Evolutionary conservation across 2,797 vertebrate species (phyloP), one percentile per base, ranked within the genome.

Genomic region (Eospalax fontanierii): DNA sequence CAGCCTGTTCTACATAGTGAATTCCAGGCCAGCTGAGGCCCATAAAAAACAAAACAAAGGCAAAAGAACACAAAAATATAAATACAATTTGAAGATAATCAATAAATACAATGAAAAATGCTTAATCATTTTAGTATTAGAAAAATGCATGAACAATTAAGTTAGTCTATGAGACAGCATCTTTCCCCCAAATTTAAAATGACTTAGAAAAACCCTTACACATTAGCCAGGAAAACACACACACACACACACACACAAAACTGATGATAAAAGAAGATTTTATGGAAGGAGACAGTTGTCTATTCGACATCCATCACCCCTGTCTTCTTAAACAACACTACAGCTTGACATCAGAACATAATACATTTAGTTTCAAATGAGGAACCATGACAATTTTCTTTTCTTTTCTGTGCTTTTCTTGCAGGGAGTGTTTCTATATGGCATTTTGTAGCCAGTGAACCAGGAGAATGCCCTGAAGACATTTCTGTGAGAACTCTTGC

Each of bases 121-220:
- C 59, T n/a, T 26, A 74, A 54, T 33, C 10, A 86, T 81, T 40
- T 85, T 73, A 79, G 30, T 40, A 75, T 82, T 50, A 90, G 61
- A 30, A 93, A 93, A 87, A 95, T 87, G 28, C 24, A n/a, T 81
- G 70, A 95, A 86, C 21, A 75, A 46, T 1, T 89, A 35, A 46
- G 38, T 50, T 86, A 79, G 73, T 9, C 40, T 46, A 59, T 50
- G 43, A 85, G 5, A 86, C 3, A 70, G 35, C 30, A 59, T 26
- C 81, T 68, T 81, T 46, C 43, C 18, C 68, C 84, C 84, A 80
- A 10, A 46, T 46, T 43, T 86, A 33, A 86, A 86, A 43, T 43
- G 46, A 57, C 43, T 85, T 21, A 22, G 8, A 74, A 26, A n/a
- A n/a, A n/a, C n/a, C n/a, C n/a, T n/a, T n/a, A n/a, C n/a, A n/a